Conservation (phyloP, 2,888 invertebrate genomes). For the Choristoneura rosaceana region DNA sequence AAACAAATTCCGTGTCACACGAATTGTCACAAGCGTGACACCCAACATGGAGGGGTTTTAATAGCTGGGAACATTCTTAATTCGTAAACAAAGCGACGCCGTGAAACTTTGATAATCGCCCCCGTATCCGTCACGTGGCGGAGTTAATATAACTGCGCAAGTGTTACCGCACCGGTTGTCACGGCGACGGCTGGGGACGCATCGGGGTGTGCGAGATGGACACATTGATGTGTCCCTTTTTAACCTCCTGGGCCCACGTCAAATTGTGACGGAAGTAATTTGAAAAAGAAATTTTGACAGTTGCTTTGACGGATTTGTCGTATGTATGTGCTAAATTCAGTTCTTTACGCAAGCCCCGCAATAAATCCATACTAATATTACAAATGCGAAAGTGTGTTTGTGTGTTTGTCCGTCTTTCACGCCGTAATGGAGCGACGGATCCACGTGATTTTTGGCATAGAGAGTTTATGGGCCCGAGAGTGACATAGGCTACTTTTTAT, state of each 20-base stretch:
- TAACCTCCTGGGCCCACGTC: neutral
- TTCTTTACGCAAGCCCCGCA: too few relatives aligned
- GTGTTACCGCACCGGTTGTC: slow-evolving; percentile 43
- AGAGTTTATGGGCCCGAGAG: too few relatives aligned
- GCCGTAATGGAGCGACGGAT: too few relatives aligned
- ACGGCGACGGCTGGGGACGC: slow-evolving; percentile 30
- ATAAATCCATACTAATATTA: too few relatives aligned
- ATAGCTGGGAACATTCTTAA: slow-evolving; percentile 25
- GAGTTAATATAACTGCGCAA: slow-evolving; percentile 49
- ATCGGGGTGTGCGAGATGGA: slow-evolving; percentile 10
- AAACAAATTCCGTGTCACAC: neutral
- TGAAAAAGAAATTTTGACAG: too few relatives aligned
- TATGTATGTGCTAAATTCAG: too few relatives aligned
- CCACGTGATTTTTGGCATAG: too few relatives aligned
- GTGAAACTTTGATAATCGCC: slow-evolving; percentile 42
- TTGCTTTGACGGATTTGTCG: too few relatives aligned
- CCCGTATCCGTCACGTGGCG: slow-evolving; percentile 58
- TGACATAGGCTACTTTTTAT: too few relatives aligned
- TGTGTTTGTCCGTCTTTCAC: too few relatives aligned
- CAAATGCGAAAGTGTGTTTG: too few relatives aligned
- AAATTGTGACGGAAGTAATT: too few relatives aligned
- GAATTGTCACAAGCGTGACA: neutral
- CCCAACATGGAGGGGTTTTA: slow-evolving; percentile 34
- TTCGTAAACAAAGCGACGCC: slow-evolving; percentile 32
- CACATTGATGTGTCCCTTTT: neutral